These are phyloP conservation scores for Nymphalis c-album DNA, from an alignment of 2,888 invertebrate species.

Conservation along the genomic window DNA sequence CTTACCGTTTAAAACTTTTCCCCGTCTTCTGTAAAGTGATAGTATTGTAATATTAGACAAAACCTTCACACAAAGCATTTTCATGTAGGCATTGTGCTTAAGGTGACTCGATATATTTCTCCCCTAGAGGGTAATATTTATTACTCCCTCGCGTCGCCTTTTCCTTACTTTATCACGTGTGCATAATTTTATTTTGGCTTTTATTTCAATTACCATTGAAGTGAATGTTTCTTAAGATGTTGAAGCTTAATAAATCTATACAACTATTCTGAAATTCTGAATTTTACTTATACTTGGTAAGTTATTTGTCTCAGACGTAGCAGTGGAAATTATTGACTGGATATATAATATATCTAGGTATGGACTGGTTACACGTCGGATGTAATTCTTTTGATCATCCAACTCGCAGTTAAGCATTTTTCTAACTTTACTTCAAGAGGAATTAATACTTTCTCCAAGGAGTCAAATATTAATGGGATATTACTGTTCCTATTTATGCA, in stretches of 20 bases:
- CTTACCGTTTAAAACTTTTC: slow-evolving; percentile 18
- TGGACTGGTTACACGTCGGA: no score
- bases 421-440: no score
- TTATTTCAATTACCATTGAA: slow-evolving; percentile 20
- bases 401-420: no score
- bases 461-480: no score
- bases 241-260: slow-evolving; percentile 8
- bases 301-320: no score
- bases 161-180: slow-evolving; percentile 33
- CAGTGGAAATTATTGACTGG: no score
- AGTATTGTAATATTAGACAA: slow-evolving; percentile 31
- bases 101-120: slow-evolving; percentile 35
- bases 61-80: slow-evolving; percentile 36
- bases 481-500: no score
- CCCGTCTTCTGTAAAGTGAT: slow-evolving; percentile 22
- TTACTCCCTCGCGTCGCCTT: slow-evolving; percentile 22
- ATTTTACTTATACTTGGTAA: no score
- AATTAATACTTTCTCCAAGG: no score
- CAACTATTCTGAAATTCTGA: background rate
- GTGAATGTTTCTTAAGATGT: background rate
- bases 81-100: slow-evolving; percentile 33
- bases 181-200: slow-evolving; percentile 28
- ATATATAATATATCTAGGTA: no score
- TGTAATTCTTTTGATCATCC: no score
- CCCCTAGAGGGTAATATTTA: slow-evolving; percentile 25